Percentiles rank a stretch among this genome's conserved stretches.
phyloP scores from a whole-genome alignment of 2,113 vertebrate genomes.

The Mus musculus region DNA sequence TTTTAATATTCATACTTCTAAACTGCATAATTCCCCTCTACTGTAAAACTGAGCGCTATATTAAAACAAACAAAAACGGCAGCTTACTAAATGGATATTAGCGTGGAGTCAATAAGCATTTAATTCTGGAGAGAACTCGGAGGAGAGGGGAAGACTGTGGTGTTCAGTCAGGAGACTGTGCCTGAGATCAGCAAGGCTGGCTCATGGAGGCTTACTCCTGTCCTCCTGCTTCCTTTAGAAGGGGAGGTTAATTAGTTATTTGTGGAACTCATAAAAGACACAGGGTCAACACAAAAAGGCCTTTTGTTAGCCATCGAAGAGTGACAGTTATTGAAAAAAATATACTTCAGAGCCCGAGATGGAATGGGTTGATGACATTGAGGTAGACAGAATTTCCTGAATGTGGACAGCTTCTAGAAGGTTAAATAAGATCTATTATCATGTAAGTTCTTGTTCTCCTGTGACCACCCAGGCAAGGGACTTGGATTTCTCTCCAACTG shows the following conservation, averaged over 20 bases:
- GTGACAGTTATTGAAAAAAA: slow-evolving; percentile 84
- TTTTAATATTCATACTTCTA: slow-evolving; percentile 93
- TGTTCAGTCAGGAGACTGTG: slow-evolving; percentile 77
- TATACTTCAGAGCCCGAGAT: slow-evolving; percentile 79
- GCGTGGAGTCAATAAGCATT: slow-evolving; percentile 89
- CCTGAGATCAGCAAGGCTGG: slow-evolving; percentile 57
- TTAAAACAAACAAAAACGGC: slow-evolving; percentile 92
- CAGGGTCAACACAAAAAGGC: slow-evolving; percentile 75
- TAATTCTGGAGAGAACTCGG: slow-evolving; percentile 86
- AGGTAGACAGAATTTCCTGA: slow-evolving; percentile 72
- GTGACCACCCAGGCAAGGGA: not conserved
- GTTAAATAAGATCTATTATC: slow-evolving; percentile 18
- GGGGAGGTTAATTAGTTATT: slow-evolving; percentile 86
- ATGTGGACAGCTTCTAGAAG: slow-evolving; percentile 70
- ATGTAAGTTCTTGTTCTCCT: not conserved
- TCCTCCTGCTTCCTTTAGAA: slow-evolving; percentile 76
- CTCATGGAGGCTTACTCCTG: slow-evolving; percentile 73
- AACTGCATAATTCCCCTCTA: slow-evolving; percentile 92
- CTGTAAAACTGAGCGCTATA: slow-evolving; percentile 89
- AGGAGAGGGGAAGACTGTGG: slow-evolving; percentile 64
- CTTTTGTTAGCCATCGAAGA: slow-evolving; percentile 84
- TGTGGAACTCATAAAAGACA: slow-evolving; percentile 85
- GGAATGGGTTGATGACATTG: slow-evolving; percentile 76
- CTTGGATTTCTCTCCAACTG: not conserved
- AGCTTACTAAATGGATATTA: slow-evolving; percentile 92